Percentiles rank a stretch among this genome's conserved stretches.
Evolutionary conservation across 1,140 invertebrate genomes (phyloP).

Genomic region (Drosophila santomea): DNA sequence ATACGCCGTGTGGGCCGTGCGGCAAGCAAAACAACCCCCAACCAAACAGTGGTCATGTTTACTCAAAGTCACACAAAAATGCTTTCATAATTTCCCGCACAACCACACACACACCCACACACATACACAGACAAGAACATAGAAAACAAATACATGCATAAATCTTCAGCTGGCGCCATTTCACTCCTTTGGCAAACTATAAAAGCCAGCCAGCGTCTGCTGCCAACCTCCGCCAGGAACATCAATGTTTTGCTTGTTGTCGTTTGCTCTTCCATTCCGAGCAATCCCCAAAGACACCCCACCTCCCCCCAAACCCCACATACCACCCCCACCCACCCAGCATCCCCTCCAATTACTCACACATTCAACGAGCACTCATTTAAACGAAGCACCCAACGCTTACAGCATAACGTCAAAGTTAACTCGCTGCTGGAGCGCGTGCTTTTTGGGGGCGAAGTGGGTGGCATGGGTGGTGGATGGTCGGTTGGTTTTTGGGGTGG

Average conservation of each 20-base stretch:
- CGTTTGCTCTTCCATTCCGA: constrained; percentile 69
- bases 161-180: constrained; percentile 78
- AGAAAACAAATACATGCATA: constrained; percentile 53
- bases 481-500: too few species aligned
- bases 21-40: constrained; percentile 58
- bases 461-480: neutral
- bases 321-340: constrained; percentile 11
- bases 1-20: constrained; percentile 26
- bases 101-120: constrained; percentile 7
- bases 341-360: constrained; percentile 79
- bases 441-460: constrained; percentile 33
- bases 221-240: constrained; percentile 60
- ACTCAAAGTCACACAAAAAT: constrained; percentile 67
- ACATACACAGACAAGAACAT: constrained; percentile 5
- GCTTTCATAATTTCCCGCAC: constrained; percentile 71
- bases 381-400: constrained; percentile 80
- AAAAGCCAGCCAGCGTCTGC: constrained; percentile 65
- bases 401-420: constrained; percentile 78
- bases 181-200: constrained; percentile 66
- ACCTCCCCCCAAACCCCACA: neutral
- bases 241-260: constrained; percentile 74
- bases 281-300: constrained; percentile 12
- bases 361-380: constrained; percentile 82
- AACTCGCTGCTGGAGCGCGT: constrained; percentile 64
- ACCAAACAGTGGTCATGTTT: constrained; percentile 53